Evolutionary conservation across 2,113 vertebrate genomes (phyloP).

Genomic region (Alethe diademata): DNA sequence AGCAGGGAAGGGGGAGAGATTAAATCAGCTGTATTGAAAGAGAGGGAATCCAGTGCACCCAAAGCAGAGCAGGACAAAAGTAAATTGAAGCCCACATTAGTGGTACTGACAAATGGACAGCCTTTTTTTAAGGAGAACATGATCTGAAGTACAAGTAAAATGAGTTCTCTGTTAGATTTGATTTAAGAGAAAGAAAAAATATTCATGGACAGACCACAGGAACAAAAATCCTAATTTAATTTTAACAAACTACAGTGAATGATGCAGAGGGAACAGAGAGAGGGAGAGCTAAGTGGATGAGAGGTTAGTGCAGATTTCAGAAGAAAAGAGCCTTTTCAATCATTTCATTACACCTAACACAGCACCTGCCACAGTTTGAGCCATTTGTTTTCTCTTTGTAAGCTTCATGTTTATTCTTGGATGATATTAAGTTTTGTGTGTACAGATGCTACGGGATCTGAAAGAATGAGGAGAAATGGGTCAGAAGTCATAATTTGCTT

Average conservation of each 20-base stretch:
- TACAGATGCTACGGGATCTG: background rate
- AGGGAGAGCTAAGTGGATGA: background rate
- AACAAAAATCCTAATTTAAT: constrained; percentile 31
- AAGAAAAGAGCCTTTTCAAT: constrained; percentile 5
- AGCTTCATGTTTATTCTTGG: background rate
- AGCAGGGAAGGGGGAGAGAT: background rate
- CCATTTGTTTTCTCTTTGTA: background rate
- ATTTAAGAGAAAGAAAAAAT: background rate
- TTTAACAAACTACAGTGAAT: background rate
- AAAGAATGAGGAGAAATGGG: background rate
- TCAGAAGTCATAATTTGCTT: background rate
- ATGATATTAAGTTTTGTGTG: background rate
- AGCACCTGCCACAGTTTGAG: background rate
- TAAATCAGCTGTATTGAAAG: constrained; percentile 33
- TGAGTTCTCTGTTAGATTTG: constrained; percentile 11
- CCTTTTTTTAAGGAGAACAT: constrained; percentile 8
- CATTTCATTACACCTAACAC: background rate
- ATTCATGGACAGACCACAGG: background rate
- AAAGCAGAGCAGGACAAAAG: background rate
- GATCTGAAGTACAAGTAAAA: background rate
- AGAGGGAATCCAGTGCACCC: background rate
- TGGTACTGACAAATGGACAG: background rate
- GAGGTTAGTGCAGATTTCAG: background rate
- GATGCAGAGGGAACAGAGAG: background rate
- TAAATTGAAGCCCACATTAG: constrained; percentile 3